These are phyloP conservation scores for Exocentrus adspersus DNA, from an alignment of 2,888 invertebrate species.

Conservation along the genomic window DNA sequence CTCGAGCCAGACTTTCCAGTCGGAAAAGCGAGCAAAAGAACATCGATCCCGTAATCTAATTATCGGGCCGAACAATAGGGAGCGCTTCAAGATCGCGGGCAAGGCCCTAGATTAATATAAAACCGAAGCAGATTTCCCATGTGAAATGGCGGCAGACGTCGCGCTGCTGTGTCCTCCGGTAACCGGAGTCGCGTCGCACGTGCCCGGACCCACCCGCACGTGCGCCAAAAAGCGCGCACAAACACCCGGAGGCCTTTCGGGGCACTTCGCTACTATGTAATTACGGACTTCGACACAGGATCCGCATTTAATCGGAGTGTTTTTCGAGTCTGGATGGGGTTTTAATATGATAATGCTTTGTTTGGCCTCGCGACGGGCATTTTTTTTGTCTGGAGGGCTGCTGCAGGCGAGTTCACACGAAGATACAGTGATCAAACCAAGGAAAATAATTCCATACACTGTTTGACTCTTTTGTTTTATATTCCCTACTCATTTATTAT, in stretches of 20 bases:
- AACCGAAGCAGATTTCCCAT: slow-evolving; percentile 28
- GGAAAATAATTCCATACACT: neutral
- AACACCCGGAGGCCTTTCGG: slow-evolving; percentile 41
- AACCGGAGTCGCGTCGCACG: slow-evolving; percentile 51
- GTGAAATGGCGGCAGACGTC: slow-evolving; percentile 29
- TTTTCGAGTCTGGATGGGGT: slow-evolving; percentile 36
- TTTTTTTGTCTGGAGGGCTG: too few relatives aligned
- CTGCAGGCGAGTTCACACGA: neutral
- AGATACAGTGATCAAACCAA: neutral
- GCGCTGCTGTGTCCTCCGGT: slow-evolving; percentile 40
- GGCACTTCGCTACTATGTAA: slow-evolving; percentile 40
- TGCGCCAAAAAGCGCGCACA: slow-evolving; percentile 51
- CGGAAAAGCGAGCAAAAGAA: slow-evolving; percentile 31
- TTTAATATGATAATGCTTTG: slow-evolving; percentile 44
- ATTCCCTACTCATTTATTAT: too few relatives aligned
- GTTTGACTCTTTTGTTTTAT: too few relatives aligned
- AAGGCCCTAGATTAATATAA: slow-evolving; percentile 21
- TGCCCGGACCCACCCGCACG: slow-evolving; percentile 44
- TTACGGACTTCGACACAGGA: slow-evolving; percentile 42
- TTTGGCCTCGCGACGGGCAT: slow-evolving; percentile 14
- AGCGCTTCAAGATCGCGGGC: slow-evolving; percentile 16
- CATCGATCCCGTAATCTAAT: slow-evolving; percentile 43
- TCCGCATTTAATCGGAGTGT: slow-evolving; percentile 35
- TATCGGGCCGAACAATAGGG: slow-evolving; percentile 29
- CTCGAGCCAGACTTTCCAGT: neutral